phyloP scores from a whole-genome alignment of 1,140 invertebrate species.

The Carcinoscorpius rotundicauda region DNA sequence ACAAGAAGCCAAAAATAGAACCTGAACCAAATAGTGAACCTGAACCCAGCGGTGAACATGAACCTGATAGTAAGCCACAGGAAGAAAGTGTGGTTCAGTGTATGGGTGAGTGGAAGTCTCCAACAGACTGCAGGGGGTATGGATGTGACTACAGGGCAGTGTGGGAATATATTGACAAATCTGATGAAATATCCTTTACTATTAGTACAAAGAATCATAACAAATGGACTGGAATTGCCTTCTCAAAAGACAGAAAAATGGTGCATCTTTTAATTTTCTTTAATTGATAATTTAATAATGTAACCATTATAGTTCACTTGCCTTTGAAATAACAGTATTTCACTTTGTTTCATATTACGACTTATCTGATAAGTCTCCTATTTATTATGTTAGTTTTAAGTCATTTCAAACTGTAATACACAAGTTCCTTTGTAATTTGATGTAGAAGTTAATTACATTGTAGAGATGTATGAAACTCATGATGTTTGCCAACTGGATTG shows the following conservation, averaged over 20 bases:
- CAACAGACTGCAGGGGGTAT: constrained; percentile 51
- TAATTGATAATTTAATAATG: no score
- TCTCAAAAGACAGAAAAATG: constrained; percentile 53
- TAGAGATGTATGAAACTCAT: no score
- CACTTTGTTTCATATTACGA: no score
- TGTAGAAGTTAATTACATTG: no score
- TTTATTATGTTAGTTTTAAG: no score
- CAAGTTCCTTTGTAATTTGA: no score
- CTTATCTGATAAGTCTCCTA: no score
- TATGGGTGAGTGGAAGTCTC: constrained; percentile 50
- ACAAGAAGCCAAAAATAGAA: constrained; percentile 30
- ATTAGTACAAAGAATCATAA: constrained; percentile 65
- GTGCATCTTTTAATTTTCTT: neutral
- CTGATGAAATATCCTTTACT: constrained; percentile 70
- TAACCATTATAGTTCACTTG: no score
- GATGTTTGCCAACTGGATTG: no score
- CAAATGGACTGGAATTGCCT: constrained; percentile 87
- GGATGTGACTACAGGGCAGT: constrained; percentile 69
- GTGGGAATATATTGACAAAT: constrained; percentile 66
- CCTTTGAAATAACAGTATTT: no score
- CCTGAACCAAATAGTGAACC: constrained; percentile 36
- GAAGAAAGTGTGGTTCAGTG: constrained; percentile 11
- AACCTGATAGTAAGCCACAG: constrained; percentile 35
- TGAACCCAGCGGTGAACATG: constrained; percentile 21
- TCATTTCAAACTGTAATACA: no score